Evolutionary conservation across 37 sponge, comb jelly and placozoan species (phyloP).

Genomic region (Diacarnus erythraeanus): DNA sequence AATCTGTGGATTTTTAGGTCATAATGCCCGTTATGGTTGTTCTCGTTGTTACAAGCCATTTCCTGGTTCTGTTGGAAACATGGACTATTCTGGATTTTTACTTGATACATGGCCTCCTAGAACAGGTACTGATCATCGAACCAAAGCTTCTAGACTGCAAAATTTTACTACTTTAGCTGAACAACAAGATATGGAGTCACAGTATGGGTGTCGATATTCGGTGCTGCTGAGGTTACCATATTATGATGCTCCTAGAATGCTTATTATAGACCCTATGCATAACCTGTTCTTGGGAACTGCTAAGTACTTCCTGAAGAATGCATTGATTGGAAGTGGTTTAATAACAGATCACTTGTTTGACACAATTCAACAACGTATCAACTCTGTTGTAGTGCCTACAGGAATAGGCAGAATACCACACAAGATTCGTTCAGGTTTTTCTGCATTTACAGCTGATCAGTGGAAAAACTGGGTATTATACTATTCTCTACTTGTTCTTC

Average conservation of each 20-base stretch:
- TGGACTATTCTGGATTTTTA: constrained; percentile 35
- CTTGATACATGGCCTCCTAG: constrained; percentile 13
- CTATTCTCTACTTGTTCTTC: constrained; percentile 29
- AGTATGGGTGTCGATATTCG: constrained; percentile 36
- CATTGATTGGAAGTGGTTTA: constrained; percentile 4
- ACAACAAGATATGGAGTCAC: neutral
- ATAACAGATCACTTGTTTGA: neutral
- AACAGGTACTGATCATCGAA: neutral
- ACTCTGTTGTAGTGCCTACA: constrained; percentile 32
- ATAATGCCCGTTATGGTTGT: constrained; percentile 34
- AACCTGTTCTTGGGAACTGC: constrained; percentile 63
- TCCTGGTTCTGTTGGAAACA: neutral
- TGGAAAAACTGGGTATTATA: constrained; percentile 52
- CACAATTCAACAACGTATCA: constrained; percentile 5
- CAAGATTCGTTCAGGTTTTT: constrained; percentile 33
- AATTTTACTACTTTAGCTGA: neutral
- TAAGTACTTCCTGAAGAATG: constrained; percentile 30
- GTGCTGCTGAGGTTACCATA: constrained; percentile 50
- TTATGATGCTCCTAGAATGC: constrained; percentile 45
- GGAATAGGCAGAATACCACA: constrained; percentile 55
- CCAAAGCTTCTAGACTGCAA: neutral
- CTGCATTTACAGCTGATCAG: constrained; percentile 59
- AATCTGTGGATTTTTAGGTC: constrained; percentile 52
- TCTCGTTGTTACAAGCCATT: constrained; percentile 14
- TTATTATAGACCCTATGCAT: constrained; percentile 73